A percentile compares a stretch with the other conserved stretches of the same genome.
Evolutionary conservation across 2,888 invertebrate genomes (phyloP).

Genomic region (Rotaria macrura): DNA sequence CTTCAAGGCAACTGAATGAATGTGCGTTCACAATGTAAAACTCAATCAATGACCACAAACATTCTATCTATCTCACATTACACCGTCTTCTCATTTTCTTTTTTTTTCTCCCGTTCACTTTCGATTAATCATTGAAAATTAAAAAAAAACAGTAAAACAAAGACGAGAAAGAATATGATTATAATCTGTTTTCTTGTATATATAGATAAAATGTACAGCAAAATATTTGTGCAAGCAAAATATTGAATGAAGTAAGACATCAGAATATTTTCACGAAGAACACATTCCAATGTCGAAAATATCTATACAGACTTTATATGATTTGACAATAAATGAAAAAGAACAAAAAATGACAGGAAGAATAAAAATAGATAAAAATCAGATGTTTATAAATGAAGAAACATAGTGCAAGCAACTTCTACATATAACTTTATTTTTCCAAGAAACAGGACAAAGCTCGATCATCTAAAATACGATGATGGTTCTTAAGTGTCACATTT

Average conservation of each 20-base stretch:
- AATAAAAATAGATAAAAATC: background rate
- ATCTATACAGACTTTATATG: too few relatives aligned
- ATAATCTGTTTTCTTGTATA: background rate
- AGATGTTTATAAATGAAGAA: slow-evolving; percentile 67
- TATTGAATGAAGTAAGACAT: background rate
- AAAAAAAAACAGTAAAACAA: background rate
- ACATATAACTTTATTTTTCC: slow-evolving; percentile 88
- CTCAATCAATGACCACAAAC: background rate
- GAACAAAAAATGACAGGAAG: background rate
- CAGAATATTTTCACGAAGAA: background rate
- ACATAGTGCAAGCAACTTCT: slow-evolving; percentile 83
- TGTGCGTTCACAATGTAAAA: background rate
- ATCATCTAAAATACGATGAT: slow-evolving; percentile 94
- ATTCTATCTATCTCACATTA: background rate
- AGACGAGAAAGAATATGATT: background rate
- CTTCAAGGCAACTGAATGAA: background rate
- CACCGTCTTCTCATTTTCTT: background rate
- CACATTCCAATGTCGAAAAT: background rate
- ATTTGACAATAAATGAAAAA: too few relatives aligned
- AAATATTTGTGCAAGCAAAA: background rate
- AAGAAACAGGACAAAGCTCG: slow-evolving; percentile 92
- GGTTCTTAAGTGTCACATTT: slow-evolving; percentile 96
- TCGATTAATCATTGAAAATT: background rate
- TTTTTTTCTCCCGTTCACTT: background rate
- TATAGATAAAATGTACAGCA: background rate